These are phyloP conservation scores for Hyposmocoma kahamanoa DNA, from an alignment of 1,140 invertebrate species.

Conservation along the genomic window DNA sequence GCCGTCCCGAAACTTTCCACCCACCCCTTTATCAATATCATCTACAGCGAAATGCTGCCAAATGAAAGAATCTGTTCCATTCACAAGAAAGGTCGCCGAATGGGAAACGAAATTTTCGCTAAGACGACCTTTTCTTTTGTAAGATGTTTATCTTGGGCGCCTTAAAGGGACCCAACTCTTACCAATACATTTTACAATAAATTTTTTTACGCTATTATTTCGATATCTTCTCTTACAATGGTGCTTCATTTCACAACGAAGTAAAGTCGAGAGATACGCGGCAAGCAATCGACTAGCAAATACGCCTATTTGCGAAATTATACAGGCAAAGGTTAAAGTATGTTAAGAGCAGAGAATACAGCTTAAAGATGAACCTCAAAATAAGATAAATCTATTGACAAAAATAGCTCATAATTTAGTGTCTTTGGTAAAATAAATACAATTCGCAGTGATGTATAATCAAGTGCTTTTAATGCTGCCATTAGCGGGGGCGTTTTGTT, in stretches of 20 bases:
- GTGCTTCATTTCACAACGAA: too few species aligned
- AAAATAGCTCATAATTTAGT: constrained; percentile 32
- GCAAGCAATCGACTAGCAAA: too few species aligned
- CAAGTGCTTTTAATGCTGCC: constrained; percentile 21
- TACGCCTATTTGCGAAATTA: too few species aligned
- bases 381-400: constrained; percentile 37
- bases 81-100: constrained; percentile 39
- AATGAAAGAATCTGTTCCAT: constrained; percentile 46
- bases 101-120: constrained; percentile 38
- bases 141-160: constrained; percentile 41
- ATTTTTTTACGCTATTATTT: too few species aligned
- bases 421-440: constrained; percentile 16
- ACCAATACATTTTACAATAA: constrained; percentile 9
- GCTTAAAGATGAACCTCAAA: constrained; percentile 29
- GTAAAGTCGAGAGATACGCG: too few species aligned
- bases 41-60: constrained; percentile 32
- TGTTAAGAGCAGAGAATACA: constrained; percentile 16
- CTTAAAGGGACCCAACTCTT: constrained; percentile 23
- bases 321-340: not conserved
- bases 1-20: constrained; percentile 32
- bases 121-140: constrained; percentile 39
- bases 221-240: too few species aligned
- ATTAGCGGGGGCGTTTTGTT: constrained; percentile 6
- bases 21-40: constrained; percentile 46
- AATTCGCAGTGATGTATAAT: constrained; percentile 5